phyloP scores from a whole-genome alignment of 2,113 vertebrate species.

The Otolemur garnettii region DNA sequence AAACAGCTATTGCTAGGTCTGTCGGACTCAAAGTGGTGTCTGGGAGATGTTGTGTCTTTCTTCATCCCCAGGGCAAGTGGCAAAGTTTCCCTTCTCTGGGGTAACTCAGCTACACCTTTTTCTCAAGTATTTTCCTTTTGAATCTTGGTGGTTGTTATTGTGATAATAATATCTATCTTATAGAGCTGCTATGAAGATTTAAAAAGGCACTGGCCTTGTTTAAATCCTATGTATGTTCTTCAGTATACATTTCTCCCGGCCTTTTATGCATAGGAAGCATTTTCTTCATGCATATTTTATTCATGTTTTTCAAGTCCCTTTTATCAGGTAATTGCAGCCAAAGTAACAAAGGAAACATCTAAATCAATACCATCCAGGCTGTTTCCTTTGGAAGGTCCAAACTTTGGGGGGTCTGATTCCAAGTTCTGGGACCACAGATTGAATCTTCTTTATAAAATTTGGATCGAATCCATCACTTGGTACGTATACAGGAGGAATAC shows the following conservation, averaged over 20 bases:
- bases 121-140: background rate
- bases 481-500: background rate
- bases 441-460: background rate
- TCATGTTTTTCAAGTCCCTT: background rate
- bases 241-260: background rate
- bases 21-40: slow-evolving; percentile 5
- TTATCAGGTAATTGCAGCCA: background rate
- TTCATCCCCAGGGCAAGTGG: background rate
- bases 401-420: background rate
- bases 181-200: background rate
- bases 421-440: background rate
- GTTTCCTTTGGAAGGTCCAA: slow-evolving; percentile 44
- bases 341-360: background rate
- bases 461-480: background rate
- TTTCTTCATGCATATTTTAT: background rate
- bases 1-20: slow-evolving; percentile 53
- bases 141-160: background rate
- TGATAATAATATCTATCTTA: background rate
- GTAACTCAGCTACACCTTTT: background rate
- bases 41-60: background rate
- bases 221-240: background rate
- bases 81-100: background rate
- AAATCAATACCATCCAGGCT: background rate
- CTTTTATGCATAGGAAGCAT: background rate
- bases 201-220: background rate